Evolutionary conservation across 2,797 vertebrate genomes (phyloP), one percentile per base, ranked within the genome.

Genomic region (Oreortyx pictus): DNA sequence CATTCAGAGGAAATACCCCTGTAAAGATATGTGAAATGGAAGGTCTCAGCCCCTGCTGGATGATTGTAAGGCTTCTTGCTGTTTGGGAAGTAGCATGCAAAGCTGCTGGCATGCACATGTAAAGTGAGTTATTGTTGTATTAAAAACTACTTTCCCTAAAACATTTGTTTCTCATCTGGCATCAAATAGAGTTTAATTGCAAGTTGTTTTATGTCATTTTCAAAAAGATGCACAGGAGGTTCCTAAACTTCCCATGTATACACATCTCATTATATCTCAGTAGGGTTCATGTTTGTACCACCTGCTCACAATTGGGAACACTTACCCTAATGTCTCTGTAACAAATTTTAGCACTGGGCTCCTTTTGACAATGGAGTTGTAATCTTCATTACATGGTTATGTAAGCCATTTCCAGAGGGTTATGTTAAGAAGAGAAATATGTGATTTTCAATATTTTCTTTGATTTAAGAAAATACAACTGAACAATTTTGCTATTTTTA

Each of bases 241-340:
- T 97, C 95, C 82, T 95, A 97, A 96, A 96, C 96, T 95, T 97
- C 88, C 57, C 93, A 96, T 97, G 95, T 96, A 97, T 94, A 97
- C 96, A 97, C 97, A 97, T 97, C 96, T 97, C 97, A 97, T 98
- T 98, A 97, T 97, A 96, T 97, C 97, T 97, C 97, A 97, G 96
- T 98, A 95, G 97, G 97, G 95, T 94, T 94, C 83, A 18, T 93
- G 91, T 96, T 96, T 96, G 92, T 97, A 90, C 97, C 97, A 97
- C 98, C 97, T 97, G 97, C 96, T 97, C 96, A 66, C 52, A 84
- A 97, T 93, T 96, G 95, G 94, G 96, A 97, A 93, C 89, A 94
- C 71, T 93, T 94, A 93, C 83, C 76, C 86, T 92, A 94, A 89
- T 93, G 86, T 96, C 94, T 96, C 93, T 89, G 88, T 82, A 93